Evolutionary conservation across 2,113 vertebrate species (phyloP), one percentile per base, ranked within the genome.

Genomic region (Solea senegalensis): DNA sequence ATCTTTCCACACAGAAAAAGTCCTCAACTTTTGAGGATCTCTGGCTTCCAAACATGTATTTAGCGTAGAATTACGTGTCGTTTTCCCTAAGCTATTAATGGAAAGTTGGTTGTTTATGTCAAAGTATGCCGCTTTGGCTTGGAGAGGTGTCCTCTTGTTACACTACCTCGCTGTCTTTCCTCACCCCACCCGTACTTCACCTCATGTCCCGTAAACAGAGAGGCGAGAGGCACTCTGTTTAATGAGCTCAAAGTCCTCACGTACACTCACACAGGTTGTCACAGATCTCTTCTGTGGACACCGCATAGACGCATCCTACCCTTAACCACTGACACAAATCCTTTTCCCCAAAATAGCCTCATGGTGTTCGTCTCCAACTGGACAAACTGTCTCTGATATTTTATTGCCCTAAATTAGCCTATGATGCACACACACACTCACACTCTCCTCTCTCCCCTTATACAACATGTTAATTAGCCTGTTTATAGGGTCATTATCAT

Each of bases 231-330:
- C 27, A 27, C 65, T 68, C 48, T 52, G 50, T 48, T 56, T 82
- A 70, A 81, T 79, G 67, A 77, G 69, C 46, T 76, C 46, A 76
- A 52, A 50, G 73, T 80, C 43, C 58, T n/a, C 45, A 57, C 59
- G 27, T 21, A 39, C 55, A 41, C 62, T 16, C 16, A 14, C 21
- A 50, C 65, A 16, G 16, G 5, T 10, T 53, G 16, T 26, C 10
- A 21, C 10, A 21, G 49, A 14, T 48, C 45, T 12, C 13, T 48
- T 13, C 12, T 34, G 34, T 34, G 34, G 34, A 2, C 10, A 48
- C 12, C 12, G 13, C 13, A 48, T 48, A 14, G 9, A 27, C 26
- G 27, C 28, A 1, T 7, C 26, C 52, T 28, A 10, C 14, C 13
- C 27, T 14, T 8, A 27, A 53, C 16, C 10, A 53, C 9, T 27